Conservation (phyloP, 2,888 invertebrate genomes). For the Trachelus stipa region DNA sequence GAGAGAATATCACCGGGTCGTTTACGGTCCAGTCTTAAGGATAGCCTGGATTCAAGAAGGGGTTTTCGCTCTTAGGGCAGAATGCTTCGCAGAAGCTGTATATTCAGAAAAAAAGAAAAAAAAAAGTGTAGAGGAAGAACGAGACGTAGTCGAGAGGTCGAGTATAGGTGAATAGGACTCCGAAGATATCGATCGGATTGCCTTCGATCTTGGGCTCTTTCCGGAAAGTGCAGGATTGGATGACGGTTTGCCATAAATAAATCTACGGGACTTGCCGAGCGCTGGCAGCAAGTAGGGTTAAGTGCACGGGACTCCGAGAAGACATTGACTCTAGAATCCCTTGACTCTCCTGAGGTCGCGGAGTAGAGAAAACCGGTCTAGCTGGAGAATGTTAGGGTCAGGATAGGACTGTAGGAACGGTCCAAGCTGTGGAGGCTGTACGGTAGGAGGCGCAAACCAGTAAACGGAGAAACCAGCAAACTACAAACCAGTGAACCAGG, state of each 20-base stretch:
- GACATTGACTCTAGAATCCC: conserved; percentile 19
- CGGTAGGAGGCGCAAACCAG: neutral
- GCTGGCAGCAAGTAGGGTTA: conserved; percentile 2
- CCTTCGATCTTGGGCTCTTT: neutral
- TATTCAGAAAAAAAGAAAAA: neutral
- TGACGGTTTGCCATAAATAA: neutral
- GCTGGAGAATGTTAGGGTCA: neutral
- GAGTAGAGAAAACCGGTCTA: conserved; percentile 6
- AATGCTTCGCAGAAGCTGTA: neutral
- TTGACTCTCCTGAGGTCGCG: conserved; percentile 16
- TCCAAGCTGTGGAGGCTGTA: neutral
- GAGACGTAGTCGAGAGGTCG: neutral
- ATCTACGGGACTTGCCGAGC: neutral
- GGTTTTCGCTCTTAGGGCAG: neutral
- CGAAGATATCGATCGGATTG: neutral
- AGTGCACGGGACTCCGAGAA: conserved; percentile 16
- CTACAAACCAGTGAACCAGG: neutral
- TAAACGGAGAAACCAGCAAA: no score
- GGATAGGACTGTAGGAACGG: neutral
- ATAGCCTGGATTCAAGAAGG: neutral
- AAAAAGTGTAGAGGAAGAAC: neutral
- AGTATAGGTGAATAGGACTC: neutral
- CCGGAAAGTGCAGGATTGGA: neutral
- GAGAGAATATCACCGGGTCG: neutral
- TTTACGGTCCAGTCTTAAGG: neutral